Percentiles rank a stretch among this genome's conserved stretches.
Conservation (phyloP, 1,140 invertebrate genomes). For the Condylostylus longicornis region DNA sequence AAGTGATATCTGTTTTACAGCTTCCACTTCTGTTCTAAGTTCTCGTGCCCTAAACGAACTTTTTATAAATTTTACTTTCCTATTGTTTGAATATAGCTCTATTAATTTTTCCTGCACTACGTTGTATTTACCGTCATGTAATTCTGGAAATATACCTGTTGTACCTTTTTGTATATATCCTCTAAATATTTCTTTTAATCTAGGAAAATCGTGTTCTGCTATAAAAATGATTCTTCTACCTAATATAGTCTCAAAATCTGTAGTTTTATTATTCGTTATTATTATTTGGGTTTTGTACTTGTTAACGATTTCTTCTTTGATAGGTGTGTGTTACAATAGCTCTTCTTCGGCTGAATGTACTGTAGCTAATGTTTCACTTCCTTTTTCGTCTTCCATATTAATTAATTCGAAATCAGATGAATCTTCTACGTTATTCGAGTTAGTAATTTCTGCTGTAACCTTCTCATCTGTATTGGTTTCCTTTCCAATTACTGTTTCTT, state of each 20-base stretch:
- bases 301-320: slow-evolving; percentile 11
- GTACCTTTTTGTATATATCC: slow-evolving; percentile 6
- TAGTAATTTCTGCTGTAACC: too few relatives aligned
- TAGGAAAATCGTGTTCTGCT: slow-evolving; percentile 1
- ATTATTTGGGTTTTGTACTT: slow-evolving; percentile 10
- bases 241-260: slow-evolving; percentile 1
- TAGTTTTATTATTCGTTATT: slow-evolving; percentile 4
- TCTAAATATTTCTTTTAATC: slow-evolving; percentile 1
- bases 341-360: not conserved
- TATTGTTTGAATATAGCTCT: slow-evolving; percentile 9
- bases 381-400: not conserved
- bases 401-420: not conserved
- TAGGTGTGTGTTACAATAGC: slow-evolving; percentile 6
- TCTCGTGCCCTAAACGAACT: slow-evolving; percentile 8
- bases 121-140: slow-evolving; percentile 6
- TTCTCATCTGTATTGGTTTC: too few relatives aligned
- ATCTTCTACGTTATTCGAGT: not conserved
- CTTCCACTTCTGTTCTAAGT: slow-evolving; percentile 8
- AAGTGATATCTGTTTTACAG: slow-evolving; percentile 10
- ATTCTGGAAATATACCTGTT: slow-evolving; percentile 8
- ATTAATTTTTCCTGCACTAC: slow-evolving; percentile 9
- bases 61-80: slow-evolving; percentile 9
- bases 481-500: not conserved
- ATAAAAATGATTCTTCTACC: slow-evolving; percentile 2
- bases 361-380: not conserved